phyloP scores from a whole-genome alignment of 2,888 invertebrate species.

The Dynastes tityus region DNA sequence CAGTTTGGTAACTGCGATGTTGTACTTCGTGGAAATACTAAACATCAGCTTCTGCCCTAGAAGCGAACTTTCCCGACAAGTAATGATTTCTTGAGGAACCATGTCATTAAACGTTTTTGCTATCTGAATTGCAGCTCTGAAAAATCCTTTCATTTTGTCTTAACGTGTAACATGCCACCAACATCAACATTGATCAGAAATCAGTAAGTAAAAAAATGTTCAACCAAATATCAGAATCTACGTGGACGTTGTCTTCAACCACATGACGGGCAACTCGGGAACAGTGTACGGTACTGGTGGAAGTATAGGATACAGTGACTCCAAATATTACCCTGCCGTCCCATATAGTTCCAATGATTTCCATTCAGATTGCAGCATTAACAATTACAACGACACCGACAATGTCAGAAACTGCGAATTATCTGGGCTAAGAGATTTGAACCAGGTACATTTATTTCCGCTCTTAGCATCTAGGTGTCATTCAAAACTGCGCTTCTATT shows the following conservation, averaged over 20 bases:
- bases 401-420: conserved; percentile 73
- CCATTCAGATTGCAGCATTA: conserved; percentile 77
- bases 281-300: conserved; percentile 77
- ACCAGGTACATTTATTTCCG: conserved; percentile 72
- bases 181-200: neutral
- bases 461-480: neutral
- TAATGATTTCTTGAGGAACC: too few species aligned
- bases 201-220: neutral
- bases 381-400: conserved; percentile 77
- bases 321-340: conserved; percentile 73
- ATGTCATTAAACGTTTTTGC: too few species aligned
- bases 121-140: too few species aligned
- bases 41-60: too few species aligned
- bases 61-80: too few species aligned
- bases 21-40: too few species aligned
- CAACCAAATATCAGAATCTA: conserved; percentile 76
- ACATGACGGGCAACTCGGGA: conserved; percentile 78
- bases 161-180: too few species aligned
- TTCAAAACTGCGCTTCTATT: conserved; percentile 10
- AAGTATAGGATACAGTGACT: conserved; percentile 71
- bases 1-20: too few species aligned
- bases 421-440: conserved; percentile 82
- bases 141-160: too few species aligned
- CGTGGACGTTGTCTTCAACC: conserved; percentile 90
- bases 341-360: conserved; percentile 82